Evolutionary conservation across 37 sponge, comb jelly and placozoan genomes (phyloP).

Genomic region (Hexactinellida sp.): DNA sequence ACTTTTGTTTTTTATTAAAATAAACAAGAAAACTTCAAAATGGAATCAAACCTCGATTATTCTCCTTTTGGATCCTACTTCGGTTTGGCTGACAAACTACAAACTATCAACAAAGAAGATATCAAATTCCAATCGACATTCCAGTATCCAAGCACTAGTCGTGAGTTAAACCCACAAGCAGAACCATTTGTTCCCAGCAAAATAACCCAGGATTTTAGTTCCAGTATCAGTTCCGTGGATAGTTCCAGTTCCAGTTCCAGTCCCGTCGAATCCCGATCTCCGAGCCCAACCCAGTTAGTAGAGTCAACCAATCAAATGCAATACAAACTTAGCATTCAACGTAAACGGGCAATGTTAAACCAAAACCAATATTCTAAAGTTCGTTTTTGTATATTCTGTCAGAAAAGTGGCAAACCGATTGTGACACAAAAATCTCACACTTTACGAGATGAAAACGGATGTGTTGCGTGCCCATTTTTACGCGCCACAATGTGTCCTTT

Average conservation of each 20-base stretch:
- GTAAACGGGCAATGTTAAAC: neutral
- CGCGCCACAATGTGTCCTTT: neutral
- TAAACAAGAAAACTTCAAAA: neutral
- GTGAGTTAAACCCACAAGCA: neutral
- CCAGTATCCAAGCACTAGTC: neutral
- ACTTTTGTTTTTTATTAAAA: neutral
- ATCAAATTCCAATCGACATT: neutral
- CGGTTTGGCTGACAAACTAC: neutral
- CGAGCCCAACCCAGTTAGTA: neutral
- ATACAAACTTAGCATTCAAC: neutral
- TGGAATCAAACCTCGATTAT: neutral
- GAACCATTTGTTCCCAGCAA: neutral
- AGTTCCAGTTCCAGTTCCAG: neutral
- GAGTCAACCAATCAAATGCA: neutral
- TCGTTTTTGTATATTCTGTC: neutral
- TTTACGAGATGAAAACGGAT: neutral
- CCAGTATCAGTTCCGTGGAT: neutral
- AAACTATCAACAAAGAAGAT: neutral
- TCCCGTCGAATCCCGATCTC: neutral
- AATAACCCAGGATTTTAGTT: neutral
- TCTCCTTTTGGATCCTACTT: neutral
- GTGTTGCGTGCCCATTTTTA: neutral
- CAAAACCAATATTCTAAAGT: slow-evolving; percentile 4
- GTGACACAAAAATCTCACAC: neutral
- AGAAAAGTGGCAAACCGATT: neutral